Evolutionary conservation across 1,140 invertebrate species (phyloP).

Genomic region (Drosophila lini): DNA sequence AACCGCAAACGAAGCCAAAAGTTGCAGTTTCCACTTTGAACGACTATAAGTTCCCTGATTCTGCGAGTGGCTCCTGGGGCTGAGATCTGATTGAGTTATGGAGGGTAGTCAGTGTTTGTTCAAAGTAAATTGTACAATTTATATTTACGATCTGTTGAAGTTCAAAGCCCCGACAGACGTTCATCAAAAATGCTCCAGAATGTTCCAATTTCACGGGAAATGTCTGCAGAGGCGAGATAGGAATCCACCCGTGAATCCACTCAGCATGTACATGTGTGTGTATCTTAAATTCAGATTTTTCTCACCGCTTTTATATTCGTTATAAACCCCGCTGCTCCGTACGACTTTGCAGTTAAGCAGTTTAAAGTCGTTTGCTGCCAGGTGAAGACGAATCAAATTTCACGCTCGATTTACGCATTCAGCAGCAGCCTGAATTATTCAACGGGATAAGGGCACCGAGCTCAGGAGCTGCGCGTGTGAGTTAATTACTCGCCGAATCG

Average conservation of each 20-base stretch:
- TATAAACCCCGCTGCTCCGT: not conserved
- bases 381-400: slow-evolving; percentile 54
- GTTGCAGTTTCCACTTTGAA: not conserved
- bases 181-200: slow-evolving; percentile 12
- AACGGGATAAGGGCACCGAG: slow-evolving; percentile 8
- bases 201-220: slow-evolving; percentile 19
- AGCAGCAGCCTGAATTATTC: slow-evolving; percentile 55
- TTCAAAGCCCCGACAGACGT: slow-evolving; percentile 8
- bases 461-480: slow-evolving; percentile 18
- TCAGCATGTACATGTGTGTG: not conserved
- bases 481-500: slow-evolving; percentile 44
- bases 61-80: slow-evolving; percentile 8
- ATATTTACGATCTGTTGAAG: slow-evolving; percentile 3
- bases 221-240: slow-evolving; percentile 19
- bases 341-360: slow-evolving; percentile 26
- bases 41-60: not conserved
- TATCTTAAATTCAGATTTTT: slow-evolving; percentile 21
- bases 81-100: slow-evolving; percentile 8
- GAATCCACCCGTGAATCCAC: slow-evolving; percentile 21
- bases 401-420: slow-evolving; percentile 60
- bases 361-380: slow-evolving; percentile 31
- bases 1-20: not conserved
- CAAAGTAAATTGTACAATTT: not conserved
- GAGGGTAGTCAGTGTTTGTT: not conserved
- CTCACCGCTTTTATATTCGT: slow-evolving; percentile 12